Percentiles rank a stretch among this genome's conserved stretches.
These are phyloP conservation scores for Cyphomyrmex costatus DNA, from an alignment of 1,140 invertebrate species.

Conservation along the genomic window DNA sequence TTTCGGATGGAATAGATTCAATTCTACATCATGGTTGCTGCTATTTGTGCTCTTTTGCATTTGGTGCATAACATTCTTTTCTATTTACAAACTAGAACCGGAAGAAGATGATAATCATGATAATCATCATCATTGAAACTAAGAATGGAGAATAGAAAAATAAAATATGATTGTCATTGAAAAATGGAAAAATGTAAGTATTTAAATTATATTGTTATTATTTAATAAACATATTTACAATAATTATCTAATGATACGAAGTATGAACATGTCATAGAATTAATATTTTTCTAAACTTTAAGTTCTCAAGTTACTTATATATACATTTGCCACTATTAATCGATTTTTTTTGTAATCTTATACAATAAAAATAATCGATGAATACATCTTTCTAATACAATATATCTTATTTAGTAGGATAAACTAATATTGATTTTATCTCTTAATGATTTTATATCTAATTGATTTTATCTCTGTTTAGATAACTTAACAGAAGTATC, in stretches of 20 bases:
- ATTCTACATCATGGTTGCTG: conserved; percentile 55
- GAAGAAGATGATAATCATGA: conserved; percentile 1
- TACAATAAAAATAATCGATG: neutral
- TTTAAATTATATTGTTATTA: conserved; percentile 9
- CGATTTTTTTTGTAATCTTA: neutral
- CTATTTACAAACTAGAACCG: conserved; percentile 31
- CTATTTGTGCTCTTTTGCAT: conserved; percentile 69
- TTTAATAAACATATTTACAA: neutral
- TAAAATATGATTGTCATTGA: neutral
- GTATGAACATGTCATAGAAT: neutral
- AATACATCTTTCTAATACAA: neutral
- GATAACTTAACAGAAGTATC: neutral
- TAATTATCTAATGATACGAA: neutral
- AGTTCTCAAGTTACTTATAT: neutral
- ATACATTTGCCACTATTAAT: neutral
- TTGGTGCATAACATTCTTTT: conserved; percentile 74
- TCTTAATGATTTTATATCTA: neutral
- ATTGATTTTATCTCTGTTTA: conserved; percentile 32
- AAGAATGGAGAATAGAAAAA: neutral
- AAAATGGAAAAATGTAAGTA: conserved; percentile 41
- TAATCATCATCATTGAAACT: conserved; percentile 9
- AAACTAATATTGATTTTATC: conserved; percentile 6
- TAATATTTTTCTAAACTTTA: neutral
- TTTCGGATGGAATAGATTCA: conserved; percentile 78
- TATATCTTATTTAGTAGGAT: neutral